These are phyloP conservation scores for Rutpela maculata DNA, from an alignment of 2,888 invertebrate genomes.

Conservation along the genomic window DNA sequence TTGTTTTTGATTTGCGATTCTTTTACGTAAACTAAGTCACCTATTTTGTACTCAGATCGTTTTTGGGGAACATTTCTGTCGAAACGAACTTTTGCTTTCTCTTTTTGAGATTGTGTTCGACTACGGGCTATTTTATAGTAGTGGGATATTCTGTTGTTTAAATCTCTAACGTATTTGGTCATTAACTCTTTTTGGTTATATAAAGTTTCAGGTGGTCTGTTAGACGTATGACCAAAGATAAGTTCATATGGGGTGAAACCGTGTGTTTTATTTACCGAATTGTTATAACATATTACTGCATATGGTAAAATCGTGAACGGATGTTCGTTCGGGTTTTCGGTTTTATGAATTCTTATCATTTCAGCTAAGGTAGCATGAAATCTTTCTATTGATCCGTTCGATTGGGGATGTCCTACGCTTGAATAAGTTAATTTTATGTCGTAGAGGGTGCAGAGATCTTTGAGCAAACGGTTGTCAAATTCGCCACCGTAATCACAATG, in stretches of 20 bases:
- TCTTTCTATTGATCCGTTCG: constrained; percentile 38
- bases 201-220: constrained; percentile 47
- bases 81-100: constrained; percentile 46
- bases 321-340: constrained; percentile 30
- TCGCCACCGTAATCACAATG: constrained; percentile 23
- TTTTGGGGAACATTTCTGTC: background rate
- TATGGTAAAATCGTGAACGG: constrained; percentile 43
- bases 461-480: constrained; percentile 34
- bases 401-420: constrained; percentile 19
- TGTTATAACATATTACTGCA: constrained; percentile 43
- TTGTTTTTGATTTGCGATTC: too few relatives aligned
- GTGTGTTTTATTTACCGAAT: constrained; percentile 2
- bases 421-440: constrained; percentile 28
- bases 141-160: constrained; percentile 43
- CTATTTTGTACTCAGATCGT: background rate
- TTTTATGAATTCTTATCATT: too few relatives aligned
- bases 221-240: constrained; percentile 49
- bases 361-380: constrained; percentile 41
- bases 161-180: constrained; percentile 49
- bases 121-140: constrained; percentile 47
- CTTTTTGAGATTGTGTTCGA: constrained; percentile 40
- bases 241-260: constrained; percentile 38
- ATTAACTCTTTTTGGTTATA: constrained; percentile 49
- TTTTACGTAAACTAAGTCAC: background rate
- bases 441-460: constrained; percentile 22